Conservation (phyloP, 2,113 vertebrate genomes). For the Elanus axillaris region DNA sequence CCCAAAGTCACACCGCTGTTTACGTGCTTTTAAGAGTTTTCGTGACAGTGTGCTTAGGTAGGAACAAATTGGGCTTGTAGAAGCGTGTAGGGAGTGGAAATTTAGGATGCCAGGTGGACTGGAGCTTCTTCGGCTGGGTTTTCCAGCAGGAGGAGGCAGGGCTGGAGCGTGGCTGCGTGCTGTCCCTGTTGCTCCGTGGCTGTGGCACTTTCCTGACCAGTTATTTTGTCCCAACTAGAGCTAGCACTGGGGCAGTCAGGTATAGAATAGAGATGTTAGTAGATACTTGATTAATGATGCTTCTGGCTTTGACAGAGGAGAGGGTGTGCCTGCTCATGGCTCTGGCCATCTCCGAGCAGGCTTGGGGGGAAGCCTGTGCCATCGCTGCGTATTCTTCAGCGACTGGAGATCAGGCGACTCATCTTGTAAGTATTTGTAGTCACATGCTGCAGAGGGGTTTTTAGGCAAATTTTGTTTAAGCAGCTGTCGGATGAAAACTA, state of each 20-base stretch:
- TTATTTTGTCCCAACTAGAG: fast-evolving
- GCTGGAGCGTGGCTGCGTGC: background rate
- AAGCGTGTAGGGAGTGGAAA: background rate
- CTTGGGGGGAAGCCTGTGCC: background rate
- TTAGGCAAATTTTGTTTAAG: slow-evolving; percentile 58
- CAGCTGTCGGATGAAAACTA: slow-evolving; percentile 65
- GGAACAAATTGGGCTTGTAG: background rate
- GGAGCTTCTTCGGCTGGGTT: background rate
- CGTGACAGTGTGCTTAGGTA: background rate
- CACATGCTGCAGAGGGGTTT: slow-evolving; percentile 64
- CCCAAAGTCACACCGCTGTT: background rate
- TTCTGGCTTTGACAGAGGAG: background rate
- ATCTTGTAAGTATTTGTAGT: slow-evolving; percentile 32
- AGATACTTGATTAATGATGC: background rate
- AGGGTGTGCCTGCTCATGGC: background rate
- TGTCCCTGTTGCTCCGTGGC: background rate
- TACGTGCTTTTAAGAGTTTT: slow-evolving; percentile 9
- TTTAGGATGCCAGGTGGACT: background rate
- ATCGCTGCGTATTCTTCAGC: fast-evolving
- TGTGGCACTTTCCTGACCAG: fast-evolving
- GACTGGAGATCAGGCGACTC: background rate
- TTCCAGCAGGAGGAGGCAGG: background rate
- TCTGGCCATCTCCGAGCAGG: background rate
- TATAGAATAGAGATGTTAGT: fast-evolving
- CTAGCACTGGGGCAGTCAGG: background rate